Evolutionary conservation across 2,797 vertebrate genomes (phyloP), one percentile per base, ranked within the genome.

Genomic region (Hyperoplus immaculatus): DNA sequence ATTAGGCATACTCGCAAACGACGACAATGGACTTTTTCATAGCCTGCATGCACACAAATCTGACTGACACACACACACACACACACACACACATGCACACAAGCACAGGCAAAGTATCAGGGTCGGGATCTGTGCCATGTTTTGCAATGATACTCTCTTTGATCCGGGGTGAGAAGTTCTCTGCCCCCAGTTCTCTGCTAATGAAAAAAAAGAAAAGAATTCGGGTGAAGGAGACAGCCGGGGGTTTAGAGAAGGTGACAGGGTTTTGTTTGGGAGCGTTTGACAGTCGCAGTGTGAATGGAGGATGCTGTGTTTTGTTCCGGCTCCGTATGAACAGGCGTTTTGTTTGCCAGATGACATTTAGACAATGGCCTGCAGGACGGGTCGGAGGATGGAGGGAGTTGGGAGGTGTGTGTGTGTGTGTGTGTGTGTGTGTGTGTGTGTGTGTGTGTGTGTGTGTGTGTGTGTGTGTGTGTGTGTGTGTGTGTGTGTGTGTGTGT

Each of bases 11-110:
- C 87, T 92, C 86, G 87, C 86, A 83, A 29, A 29, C 41, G 4
- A 75, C 77, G 90, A 95, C 94, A 94, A 94, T 88, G 84, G 88
- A 77, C 85, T 92, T 89, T 85, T 92, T 93, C 87, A 92, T 81
- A 75, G 76, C 67, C 81, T 69, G 74, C 84, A 75, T 71, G 68
- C 83, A 82, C 83, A 82, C 80, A 53, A 60, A 89, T 18, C 51
- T 49, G 39, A 41, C 58, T 63, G 41, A 72, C 47, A 56, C 39
- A 29, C 77, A 39, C 58, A 41, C 29, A 4, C 14, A 1, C 55
- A 7, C 36, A 15, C 53, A 45, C 55, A 46, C 77, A 57, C 51
- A 51, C 71, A 69, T 46, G 57, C 68, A 81, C 70, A 57, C 50
- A 57, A 55, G 75, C 70, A 76, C 72, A 72, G 72, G 71, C 13